Evolutionary conservation across 2,888 invertebrate genomes (phyloP).

Genomic region (Seira musarum): DNA sequence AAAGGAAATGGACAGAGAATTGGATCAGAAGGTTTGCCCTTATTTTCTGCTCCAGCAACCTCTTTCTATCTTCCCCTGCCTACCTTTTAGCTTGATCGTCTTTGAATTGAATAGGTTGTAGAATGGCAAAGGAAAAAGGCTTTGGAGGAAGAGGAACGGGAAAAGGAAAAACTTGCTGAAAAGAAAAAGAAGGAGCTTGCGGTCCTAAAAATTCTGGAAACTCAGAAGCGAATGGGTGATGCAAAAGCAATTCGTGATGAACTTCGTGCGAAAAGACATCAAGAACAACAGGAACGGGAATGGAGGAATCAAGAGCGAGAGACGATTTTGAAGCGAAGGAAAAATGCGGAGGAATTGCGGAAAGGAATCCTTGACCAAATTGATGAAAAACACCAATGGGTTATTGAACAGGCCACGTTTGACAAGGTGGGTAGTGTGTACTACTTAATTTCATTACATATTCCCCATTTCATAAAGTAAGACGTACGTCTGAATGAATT

Average conservation of each 20-base stretch:
- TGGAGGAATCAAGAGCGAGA: slow-evolving; percentile 65
- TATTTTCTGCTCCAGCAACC: background rate
- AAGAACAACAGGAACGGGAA: slow-evolving; percentile 66
- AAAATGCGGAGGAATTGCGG: slow-evolving; percentile 59
- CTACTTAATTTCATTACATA: too few relatives aligned
- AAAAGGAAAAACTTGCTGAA: slow-evolving; percentile 45
- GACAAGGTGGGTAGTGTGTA: slow-evolving; percentile 50
- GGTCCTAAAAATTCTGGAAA: slow-evolving; percentile 52
- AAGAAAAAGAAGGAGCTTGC: slow-evolving; percentile 60
- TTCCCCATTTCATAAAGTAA: too few relatives aligned
- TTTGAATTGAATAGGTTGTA: slow-evolving; percentile 46
- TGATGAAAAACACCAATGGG: slow-evolving; percentile 55
- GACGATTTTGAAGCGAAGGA: slow-evolving; percentile 47
- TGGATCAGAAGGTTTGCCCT: slow-evolving; percentile 71
- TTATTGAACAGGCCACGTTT: slow-evolving; percentile 65
- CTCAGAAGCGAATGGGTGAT: slow-evolving; percentile 61
- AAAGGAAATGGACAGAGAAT: slow-evolving; percentile 76
- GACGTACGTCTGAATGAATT: background rate
- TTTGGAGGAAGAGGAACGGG: slow-evolving; percentile 59
- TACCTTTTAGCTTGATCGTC: background rate
- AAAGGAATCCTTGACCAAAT: slow-evolving; percentile 64
- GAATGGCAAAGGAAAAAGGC: slow-evolving; percentile 62
- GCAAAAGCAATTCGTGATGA: slow-evolving; percentile 66
- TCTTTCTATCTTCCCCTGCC: background rate
- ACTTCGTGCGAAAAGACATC: slow-evolving; percentile 62